phyloP scores from a whole-genome alignment of 2,113 vertebrate species.

The Paralichthys olivaceus region DNA sequence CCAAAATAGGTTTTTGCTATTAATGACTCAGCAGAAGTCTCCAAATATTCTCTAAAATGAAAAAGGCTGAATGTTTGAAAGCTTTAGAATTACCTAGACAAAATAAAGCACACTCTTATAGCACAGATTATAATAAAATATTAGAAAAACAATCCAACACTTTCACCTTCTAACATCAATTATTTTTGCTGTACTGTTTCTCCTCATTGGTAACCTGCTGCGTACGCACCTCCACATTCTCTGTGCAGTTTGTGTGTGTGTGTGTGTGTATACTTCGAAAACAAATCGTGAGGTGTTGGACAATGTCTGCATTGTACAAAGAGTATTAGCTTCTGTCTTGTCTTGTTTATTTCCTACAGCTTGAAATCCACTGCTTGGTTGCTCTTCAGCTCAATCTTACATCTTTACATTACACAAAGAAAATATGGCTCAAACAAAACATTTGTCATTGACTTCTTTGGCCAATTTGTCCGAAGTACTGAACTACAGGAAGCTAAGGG shows the following conservation, averaged over 20 bases:
- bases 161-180: not conserved
- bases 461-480: constrained; percentile 6
- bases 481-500: constrained; percentile 43
- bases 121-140: not conserved
- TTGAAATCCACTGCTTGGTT: constrained; percentile 5
- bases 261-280: constrained; percentile 34
- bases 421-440: constrained; percentile 18
- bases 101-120: not conserved
- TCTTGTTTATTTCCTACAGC: constrained; percentile 24
- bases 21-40: not conserved
- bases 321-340: constrained; percentile 33
- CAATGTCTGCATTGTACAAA: constrained; percentile 43
- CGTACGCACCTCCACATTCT: constrained; percentile 1
- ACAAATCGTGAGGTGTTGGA: constrained; percentile 58
- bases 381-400: not conserved
- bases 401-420: not conserved
- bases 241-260: constrained; percentile 1
- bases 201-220: not conserved
- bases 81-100: not conserved
- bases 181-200: not conserved
- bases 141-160: not conserved
- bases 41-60: not conserved
- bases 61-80: not conserved
- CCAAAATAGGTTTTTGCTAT: not conserved
- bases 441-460: constrained; percentile 14